These are phyloP conservation scores for Bos taurus DNA, from an alignment of 2,113 vertebrate genomes.

Conservation along the genomic window ARS-UCD2.0 NC_037337.1:39642001-39642500, in stretches of 20 bases:
- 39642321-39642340: neutral
- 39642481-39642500: neutral
- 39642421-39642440: neutral
- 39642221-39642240: neutral
- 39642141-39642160: neutral
- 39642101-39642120: neutral
- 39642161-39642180: neutral
- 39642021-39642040: neutral
- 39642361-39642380: neutral
- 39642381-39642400: neutral
- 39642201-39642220: neutral
- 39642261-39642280: neutral
- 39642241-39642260: neutral
- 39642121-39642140: neutral
- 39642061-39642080: neutral
- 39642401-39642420: neutral
- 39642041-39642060: neutral
- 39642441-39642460: neutral
- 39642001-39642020: neutral
- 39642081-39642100: neutral
- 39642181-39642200: neutral
- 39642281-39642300: neutral
- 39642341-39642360: neutral
- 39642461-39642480: neutral
- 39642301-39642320: neutral